Base-by-base conservation (phyloP, 2,113 vertebrate genomes). In the Phylloscopus trochiloides region DNA sequence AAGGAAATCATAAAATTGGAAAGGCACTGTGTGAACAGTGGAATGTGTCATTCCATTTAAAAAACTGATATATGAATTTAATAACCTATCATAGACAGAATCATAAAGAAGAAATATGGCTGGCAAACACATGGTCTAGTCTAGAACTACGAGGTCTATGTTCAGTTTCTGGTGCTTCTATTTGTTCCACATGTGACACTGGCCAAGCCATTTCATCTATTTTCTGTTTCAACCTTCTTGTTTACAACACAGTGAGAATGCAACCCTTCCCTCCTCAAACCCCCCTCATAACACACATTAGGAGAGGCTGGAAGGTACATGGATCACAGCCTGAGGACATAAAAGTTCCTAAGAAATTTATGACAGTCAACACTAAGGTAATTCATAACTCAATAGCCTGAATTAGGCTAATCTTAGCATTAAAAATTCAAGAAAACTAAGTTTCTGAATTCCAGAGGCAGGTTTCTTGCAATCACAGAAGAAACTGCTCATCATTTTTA, bases 1-100 rank as follows among this genome's bases (percentile, higher is more conserved):
- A 72, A 90, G 76, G 88, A 90, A 68, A 93, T 92, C n/a, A 83
- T 19, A 73, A 55, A 92, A 92, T 48, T 84, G 89, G 47, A 96
- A 97, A 94, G 55, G 47, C 59, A 68, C 55, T 71, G 57, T 34
- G 75, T 55, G 88, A 91, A 91, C 25, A 86, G 50, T 57, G 31
- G 36, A 90, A 93, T 92, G 51, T 85, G 85, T 77, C 42, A 62
- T 80, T 79, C 79, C 73, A 81, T 63, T 96, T 78, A 66, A 96
- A 95, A 89, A 94, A 28, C 20, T 79, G 57, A 86, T 81, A 51
- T 15, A 65, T 86, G 19, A 84, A 89, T 61, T 89, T 48, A 76
- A 85, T 92, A 83, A 76, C 32, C 14, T 12, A 51, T 87, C 80
- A 59, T 43, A 74, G 68, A 24, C 24, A 93, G 50, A 79, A 58